Evolutionary conservation across 2,888 invertebrate genomes (phyloP), one percentile per base, ranked within the genome.

Genomic region (Protophormia terraenovae): DNA sequence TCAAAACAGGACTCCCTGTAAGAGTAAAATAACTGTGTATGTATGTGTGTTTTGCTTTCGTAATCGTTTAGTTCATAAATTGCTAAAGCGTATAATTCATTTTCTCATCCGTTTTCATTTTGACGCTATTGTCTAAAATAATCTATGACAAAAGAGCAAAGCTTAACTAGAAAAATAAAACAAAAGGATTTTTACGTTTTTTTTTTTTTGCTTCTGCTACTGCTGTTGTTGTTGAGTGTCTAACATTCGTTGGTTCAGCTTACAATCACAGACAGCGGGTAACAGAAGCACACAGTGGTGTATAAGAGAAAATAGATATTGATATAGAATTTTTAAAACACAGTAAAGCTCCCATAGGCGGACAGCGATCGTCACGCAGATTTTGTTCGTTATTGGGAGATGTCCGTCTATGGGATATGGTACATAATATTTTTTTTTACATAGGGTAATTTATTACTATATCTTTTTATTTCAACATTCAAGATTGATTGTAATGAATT

Each of bases 111-210:
- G 84, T 81, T 81, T 81, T 78, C 84, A 84, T 84, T 84, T 84
- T 81, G 84, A 84, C 84, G 84, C 84, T 84, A 84, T 81, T 84
- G 84, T 84, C 84, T 84, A 78, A 84, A 84, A 84, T 84, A 84
- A 84, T 84, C 84, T 81, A 73, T 73, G 84, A 84, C 84, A 84
- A 84, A 84, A 84, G 84, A 84, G 73, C 84, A 81, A 84, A 84
- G 84, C 84, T 84, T 84, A 84, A 83, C 83, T 67, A 67, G 72
- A 67, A 73, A 81, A 66, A 81, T 67, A 77, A 84, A 84, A 81
- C 84, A 84, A 84, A 84, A 78, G 84, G 81, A 81, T 84, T 81
- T 78, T 60, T 81, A 14, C 10, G 16, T 1, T 22, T 29, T 53
- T 55, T 16, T 27, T 41, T 76, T 41, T 76, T 71, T 27, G 14